Evolutionary conservation across 2,113 vertebrate species (phyloP).

Genomic region (Dolichallabes microphthalmus): DNA sequence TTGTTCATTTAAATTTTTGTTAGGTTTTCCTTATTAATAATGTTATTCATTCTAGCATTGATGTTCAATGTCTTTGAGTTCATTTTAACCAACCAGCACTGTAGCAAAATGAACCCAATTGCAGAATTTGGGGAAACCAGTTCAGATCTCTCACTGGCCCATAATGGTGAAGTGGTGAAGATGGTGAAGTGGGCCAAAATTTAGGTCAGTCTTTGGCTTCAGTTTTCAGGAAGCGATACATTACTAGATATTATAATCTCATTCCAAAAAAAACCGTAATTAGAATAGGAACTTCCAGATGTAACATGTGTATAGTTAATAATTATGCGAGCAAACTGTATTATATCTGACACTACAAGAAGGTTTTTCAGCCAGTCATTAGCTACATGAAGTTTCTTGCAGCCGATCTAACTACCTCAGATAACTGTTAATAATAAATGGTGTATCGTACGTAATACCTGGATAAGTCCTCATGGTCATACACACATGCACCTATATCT

Average conservation of each 20-base stretch:
- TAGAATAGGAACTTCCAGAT: background rate
- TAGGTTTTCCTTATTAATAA: background rate
- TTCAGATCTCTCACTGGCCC: conserved; percentile 8
- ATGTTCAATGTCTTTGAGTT: background rate
- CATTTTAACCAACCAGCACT: background rate
- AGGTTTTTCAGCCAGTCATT: background rate
- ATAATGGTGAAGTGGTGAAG: conserved; percentile 11
- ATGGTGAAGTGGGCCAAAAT: conserved; percentile 14
- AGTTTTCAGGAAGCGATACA: background rate
- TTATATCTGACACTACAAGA: background rate
- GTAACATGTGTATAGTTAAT: no score
- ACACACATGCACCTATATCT: no score
- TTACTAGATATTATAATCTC: background rate
- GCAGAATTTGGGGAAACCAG: background rate
- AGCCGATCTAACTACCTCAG: background rate
- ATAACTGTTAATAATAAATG: background rate
- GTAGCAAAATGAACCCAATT: background rate
- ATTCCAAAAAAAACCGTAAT: background rate
- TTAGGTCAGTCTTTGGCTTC: background rate
- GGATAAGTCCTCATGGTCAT: no score
- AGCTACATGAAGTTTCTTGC: background rate
- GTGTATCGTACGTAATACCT: background rate
- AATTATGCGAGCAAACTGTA: background rate
- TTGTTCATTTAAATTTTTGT: background rate
- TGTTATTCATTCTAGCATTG: background rate